Base-by-base conservation (phyloP, 2,888 invertebrate species). In the Cyclophora punctaria region DNA sequence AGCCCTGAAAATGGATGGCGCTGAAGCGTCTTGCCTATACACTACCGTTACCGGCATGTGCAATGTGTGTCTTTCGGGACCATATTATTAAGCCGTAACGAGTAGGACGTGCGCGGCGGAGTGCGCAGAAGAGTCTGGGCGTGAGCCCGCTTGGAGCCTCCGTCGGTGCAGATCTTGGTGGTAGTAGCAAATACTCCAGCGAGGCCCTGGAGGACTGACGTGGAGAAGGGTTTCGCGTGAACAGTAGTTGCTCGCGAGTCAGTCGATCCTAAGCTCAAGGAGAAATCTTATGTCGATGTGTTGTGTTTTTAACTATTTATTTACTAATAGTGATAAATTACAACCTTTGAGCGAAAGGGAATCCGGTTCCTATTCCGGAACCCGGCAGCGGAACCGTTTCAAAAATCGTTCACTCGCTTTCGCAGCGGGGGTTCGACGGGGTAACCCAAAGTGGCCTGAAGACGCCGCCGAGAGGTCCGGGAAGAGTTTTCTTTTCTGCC, bases 101-200 rank as follows among this genome's bases (percentile, higher is more conserved):
- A 91, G 91, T 92, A 91, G 90, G 91, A 71, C 68, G 71, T 59
- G 69, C 68, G 70, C 67, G 69, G 67, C 66, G 73, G 73, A 61
- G 20, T 20, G 20, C 20, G 20, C 20, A 20, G 20, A 20, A 20
- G 20, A 20, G 20, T 88, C 79, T 83, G 89, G 85, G 89, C 72
- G 73, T 69, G 68, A 83, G 81, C 80, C 80, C 67, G 80, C 20
- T 20, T 20, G 20, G 20, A 20, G 20, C 20, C 20, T 20, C 20
- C 20, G 20, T 20, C 20, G 20, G 20, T 20, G 20, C 20, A 20
- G 20, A 20, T 20, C 20, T 20, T 20, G 20, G 20, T 20, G 90
- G 90, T 91, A 91, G 91, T 91, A 91, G 91, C 91, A 92, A 92
- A 91, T 91, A 92, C 90, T 90, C 90, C 83, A 90, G 89, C 82